Conservation (phyloP, 2,888 invertebrate genomes). For the Penaeus monodon region DNA sequence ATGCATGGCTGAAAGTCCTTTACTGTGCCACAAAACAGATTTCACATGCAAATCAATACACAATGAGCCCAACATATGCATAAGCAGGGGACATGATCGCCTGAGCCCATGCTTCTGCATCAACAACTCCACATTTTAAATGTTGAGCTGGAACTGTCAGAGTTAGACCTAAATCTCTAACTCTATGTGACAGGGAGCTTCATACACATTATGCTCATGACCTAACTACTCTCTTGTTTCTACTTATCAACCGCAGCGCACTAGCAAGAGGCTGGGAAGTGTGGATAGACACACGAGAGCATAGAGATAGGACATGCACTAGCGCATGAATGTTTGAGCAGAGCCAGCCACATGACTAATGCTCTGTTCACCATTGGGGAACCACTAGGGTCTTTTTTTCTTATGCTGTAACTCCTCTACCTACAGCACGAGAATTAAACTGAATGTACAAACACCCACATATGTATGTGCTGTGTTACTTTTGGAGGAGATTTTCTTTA, state of each 20-base stretch:
- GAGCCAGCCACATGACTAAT: slow-evolving; percentile 9
- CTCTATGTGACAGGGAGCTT: too few species aligned
- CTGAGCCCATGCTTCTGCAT: slow-evolving; percentile 54
- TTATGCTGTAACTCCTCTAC: slow-evolving; percentile 22
- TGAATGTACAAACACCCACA: slow-evolving; percentile 10
- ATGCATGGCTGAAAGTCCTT: slow-evolving; percentile 26
- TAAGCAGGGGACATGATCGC: slow-evolving; percentile 59
- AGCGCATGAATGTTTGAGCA: too few species aligned
- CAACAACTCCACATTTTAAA: slow-evolving; percentile 21
- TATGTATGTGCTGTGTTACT: not conserved
- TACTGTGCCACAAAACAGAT: slow-evolving; percentile 41
- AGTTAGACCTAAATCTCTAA: too few species aligned
- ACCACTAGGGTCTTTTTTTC: slow-evolving; percentile 25
- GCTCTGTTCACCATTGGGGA: slow-evolving; percentile 26
- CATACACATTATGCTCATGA: too few species aligned
- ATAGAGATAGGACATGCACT: too few species aligned
- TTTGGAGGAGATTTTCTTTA: not conserved
- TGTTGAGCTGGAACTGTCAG: not conserved
- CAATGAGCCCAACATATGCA: slow-evolving; percentile 39
- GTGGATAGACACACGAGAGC: too few species aligned
- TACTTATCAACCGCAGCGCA: too few species aligned
- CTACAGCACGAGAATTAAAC: slow-evolving; percentile 20
- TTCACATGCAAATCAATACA: slow-evolving; percentile 34
- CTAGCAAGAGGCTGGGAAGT: too few species aligned
- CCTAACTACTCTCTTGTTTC: too few species aligned